Percentiles rank a stretch among this genome's conserved stretches.
These are phyloP conservation scores for Poecilia wingei DNA, from an alignment of 2,797 vertebrate species.

Conservation along the genomic window DNA sequence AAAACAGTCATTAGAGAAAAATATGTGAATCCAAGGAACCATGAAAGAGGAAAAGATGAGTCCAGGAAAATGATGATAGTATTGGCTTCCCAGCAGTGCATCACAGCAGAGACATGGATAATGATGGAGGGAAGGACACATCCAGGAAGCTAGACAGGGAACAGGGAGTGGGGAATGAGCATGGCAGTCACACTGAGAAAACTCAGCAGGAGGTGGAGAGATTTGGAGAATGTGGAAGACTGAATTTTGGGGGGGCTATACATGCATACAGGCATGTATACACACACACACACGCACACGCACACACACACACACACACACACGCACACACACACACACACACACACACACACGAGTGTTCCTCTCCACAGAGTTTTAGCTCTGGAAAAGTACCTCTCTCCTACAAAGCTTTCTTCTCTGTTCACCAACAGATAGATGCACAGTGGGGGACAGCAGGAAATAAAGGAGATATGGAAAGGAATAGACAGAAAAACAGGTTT, in stretches of 20 bases:
- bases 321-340: background rate
- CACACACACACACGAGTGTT: background rate
- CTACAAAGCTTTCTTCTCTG: slow-evolving; percentile 19
- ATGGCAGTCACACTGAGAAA: slow-evolving; percentile 44
- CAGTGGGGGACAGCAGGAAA: slow-evolving; percentile 25
- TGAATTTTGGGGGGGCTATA: slow-evolving; percentile 7
- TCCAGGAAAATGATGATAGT: slow-evolving; percentile 61
- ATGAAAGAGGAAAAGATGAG: slow-evolving; percentile 37
- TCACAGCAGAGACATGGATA: slow-evolving; percentile 64
- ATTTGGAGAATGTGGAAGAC: slow-evolving; percentile 1
- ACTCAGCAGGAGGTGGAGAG: slow-evolving; percentile 37
- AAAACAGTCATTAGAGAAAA: slow-evolving; percentile 61
- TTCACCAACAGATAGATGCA: slow-evolving; percentile 29
- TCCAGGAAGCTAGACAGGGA: slow-evolving; percentile 24
- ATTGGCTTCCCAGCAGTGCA: slow-evolving; percentile 60
- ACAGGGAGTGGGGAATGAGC: slow-evolving; percentile 39
- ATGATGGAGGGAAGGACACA: slow-evolving; percentile 55
- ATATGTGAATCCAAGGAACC: slow-evolving; percentile 66
- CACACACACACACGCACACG: background rate
- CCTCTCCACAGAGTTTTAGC: background rate
- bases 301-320: background rate
- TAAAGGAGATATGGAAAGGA: slow-evolving; percentile 1
- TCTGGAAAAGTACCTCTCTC: background rate
- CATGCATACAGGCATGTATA: background rate
- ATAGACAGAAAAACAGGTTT: slow-evolving; percentile 19